Percentiles rank a stretch among this genome's conserved stretches.
phyloP scores from a whole-genome alignment of 2,797 vertebrate genomes.

The Pipistrellus pipistrellus region DNA sequence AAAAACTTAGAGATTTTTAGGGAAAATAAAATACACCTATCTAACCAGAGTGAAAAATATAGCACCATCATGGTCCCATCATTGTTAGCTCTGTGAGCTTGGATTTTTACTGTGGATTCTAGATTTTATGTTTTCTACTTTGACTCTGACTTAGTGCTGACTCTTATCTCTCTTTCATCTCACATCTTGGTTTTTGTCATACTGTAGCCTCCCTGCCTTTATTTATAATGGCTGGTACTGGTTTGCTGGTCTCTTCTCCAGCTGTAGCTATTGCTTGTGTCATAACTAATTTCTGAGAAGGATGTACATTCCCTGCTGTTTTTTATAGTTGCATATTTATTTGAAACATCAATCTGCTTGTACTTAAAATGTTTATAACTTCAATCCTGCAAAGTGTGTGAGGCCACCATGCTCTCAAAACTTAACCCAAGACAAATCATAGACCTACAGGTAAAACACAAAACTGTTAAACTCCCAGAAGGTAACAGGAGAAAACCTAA shows the following conservation, averaged over 20 bases:
- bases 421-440: neutral
- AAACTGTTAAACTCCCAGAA: neutral
- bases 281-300: neutral
- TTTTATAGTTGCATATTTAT: neutral
- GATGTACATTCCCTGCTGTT: neutral
- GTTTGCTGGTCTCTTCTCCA: neutral
- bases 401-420: neutral
- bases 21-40: neutral
- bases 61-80: neutral
- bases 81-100: neutral
- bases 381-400: neutral
- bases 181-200: neutral
- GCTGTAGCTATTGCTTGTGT: neutral
- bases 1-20: neutral
- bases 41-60: neutral
- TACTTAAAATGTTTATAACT: constrained; percentile 31
- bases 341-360: neutral
- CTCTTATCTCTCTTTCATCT: neutral
- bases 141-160: neutral
- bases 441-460: neutral
- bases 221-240: neutral
- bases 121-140: neutral
- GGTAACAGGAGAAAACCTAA: neutral
- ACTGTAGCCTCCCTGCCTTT: neutral
- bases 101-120: neutral